Conservation (phyloP, 2,113 vertebrate species). For the Pogona vitticeps region DNA sequence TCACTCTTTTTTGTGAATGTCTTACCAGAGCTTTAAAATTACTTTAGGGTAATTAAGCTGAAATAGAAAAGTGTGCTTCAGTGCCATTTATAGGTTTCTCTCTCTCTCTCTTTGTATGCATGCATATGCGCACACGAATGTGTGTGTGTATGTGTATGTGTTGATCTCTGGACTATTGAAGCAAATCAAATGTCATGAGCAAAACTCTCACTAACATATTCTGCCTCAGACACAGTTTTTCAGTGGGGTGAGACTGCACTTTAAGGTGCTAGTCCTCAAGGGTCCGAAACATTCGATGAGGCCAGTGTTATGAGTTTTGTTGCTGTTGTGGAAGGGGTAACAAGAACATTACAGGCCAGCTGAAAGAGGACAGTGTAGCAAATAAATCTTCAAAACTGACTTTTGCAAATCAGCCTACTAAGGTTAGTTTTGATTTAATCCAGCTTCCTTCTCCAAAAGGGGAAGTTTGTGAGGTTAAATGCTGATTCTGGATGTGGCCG, state of each 20-base stretch:
- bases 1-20: not conserved
- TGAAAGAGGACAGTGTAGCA: not conserved
- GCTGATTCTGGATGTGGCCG: not conserved
- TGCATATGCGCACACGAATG: too few relatives aligned
- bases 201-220: not conserved
- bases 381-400: not conserved
- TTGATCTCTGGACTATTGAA: not conserved
- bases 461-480: not conserved
- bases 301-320: not conserved
- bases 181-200: not conserved
- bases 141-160: too few relatives aligned
- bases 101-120: too few relatives aligned
- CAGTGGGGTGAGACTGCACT: not conserved
- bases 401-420: too few relatives aligned
- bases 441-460: not conserved
- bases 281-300: not conserved
- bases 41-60: not conserved
- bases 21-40: not conserved
- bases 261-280: not conserved
- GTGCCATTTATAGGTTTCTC: too few relatives aligned
- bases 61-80: not conserved
- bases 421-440: not conserved
- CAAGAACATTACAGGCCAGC: not conserved
- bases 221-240: not conserved
- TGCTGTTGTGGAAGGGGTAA: too few relatives aligned